These are phyloP conservation scores for Gobio occitaniae DNA, from an alignment of 2,797 vertebrate genomes.

Conservation along the genomic window DNA sequence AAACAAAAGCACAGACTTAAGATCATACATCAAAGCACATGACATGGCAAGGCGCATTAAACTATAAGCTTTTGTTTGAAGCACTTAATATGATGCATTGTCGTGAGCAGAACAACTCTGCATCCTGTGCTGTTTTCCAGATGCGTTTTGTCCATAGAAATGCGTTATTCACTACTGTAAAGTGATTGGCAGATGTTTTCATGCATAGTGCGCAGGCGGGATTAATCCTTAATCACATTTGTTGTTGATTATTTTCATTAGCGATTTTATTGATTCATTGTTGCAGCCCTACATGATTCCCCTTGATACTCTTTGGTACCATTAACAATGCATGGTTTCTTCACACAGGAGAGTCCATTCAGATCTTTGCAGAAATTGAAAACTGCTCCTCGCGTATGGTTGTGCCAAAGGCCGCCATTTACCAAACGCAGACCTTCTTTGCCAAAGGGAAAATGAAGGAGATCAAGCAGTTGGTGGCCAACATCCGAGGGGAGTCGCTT, in stretches of 20 bases:
- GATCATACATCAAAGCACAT: not conserved
- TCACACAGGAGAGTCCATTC: constrained; percentile 92
- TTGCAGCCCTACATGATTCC: not conserved
- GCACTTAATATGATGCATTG: not conserved
- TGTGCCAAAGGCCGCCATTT: constrained; percentile 97
- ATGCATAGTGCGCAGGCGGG: not conserved
- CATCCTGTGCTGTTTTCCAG: not conserved
- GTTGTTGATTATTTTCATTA: not conserved
- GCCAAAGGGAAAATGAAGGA: constrained; percentile 98
- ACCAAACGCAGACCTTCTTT: constrained; percentile 95
- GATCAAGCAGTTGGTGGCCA: constrained; percentile 94
- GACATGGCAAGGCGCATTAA: not conserved
- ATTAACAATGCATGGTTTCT: not conserved
- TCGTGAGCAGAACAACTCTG: not conserved
- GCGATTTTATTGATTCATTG: not conserved
- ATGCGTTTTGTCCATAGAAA: not conserved
- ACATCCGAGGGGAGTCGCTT: constrained; percentile 89
- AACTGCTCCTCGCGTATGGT: constrained; percentile 95
- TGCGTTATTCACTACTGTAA: not conserved
- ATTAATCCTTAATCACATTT: not conserved
- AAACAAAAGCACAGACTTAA: no score
- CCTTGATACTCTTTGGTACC: not conserved
- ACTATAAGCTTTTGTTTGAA: not conserved
- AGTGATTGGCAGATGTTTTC: not conserved
- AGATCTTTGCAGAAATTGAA: constrained; percentile 97